Base-by-base conservation (phyloP, 2,797 vertebrate species). In the Cygnus olor region DNA sequence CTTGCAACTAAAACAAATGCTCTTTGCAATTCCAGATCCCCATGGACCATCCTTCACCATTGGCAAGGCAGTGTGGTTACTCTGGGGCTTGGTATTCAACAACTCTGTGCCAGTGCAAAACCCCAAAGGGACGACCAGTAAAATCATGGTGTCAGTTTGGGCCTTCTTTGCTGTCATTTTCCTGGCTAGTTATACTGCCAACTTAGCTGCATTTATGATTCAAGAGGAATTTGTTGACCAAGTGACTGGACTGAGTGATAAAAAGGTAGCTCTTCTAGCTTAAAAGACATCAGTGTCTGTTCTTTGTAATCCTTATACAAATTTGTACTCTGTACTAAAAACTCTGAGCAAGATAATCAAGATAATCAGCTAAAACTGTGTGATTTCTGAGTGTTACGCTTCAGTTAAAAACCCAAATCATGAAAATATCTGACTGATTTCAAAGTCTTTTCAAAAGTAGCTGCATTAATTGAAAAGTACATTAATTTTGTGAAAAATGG, bases 141-240 rank as follows among this genome's bases (percentile, higher is more conserved):
- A 99, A 98, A 99, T 99, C 97, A 99, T 99, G 93, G 99, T 99
- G 94, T 99, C 99, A 0, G 99, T 99, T 69, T 99, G 99, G 99
- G 99, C 99, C 95, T 99, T 99, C 98, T 99, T 99, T 19, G 99
- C 99, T 9, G 99, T 99, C 97, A 99, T 99, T 89, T 99, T 99
- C 97, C 98, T 99, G 97, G 99, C 99, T 96, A 99, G 99, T 92
- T 99, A 99, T 96, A 99, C 99, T 79, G 99, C 99, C 97, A 99
- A 99, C 96, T 97, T 99, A 98, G 99, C 99, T 4, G 99, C 99
- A 83, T 99, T 99, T 97, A 99, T 99, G 99, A 99, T 99, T 97
- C 99, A 99, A 96, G 99, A 99, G 95, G 99, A 99, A 95, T 99
- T 99, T 95, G 99, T 99, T 14, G 99, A 99, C 97, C 99, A 99